phyloP scores from a whole-genome alignment of 2,888 invertebrate species.

The Calameuta pallipes region DNA sequence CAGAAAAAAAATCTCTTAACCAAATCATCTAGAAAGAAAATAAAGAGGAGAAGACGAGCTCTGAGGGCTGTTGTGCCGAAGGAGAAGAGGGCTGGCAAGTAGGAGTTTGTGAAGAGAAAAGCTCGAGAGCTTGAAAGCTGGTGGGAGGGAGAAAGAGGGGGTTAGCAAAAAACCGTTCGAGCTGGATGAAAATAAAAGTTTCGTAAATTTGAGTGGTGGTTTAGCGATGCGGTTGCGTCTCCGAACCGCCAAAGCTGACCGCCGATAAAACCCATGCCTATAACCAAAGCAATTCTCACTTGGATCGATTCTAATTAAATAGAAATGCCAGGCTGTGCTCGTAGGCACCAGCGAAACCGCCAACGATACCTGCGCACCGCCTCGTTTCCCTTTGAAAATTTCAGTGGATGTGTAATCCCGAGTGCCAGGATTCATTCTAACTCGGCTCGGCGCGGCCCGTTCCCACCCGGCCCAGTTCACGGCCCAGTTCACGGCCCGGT shows the following conservation, averaged over 20 bases:
- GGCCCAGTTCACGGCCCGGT: too few relatives aligned
- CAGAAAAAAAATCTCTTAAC: constrained; percentile 27
- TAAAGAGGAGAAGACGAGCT: not conserved
- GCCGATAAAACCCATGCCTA: constrained; percentile 42
- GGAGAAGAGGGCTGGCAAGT: constrained; percentile 23
- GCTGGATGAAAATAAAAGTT: constrained; percentile 41
- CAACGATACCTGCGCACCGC: constrained; percentile 1
- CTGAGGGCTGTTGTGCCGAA: constrained; percentile 11
- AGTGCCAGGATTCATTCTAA: too few relatives aligned
- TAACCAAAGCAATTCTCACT: constrained; percentile 45
- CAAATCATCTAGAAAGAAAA: constrained; percentile 21
- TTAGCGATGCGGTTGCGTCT: constrained; percentile 26
- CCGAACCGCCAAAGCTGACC: constrained; percentile 15
- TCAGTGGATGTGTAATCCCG: constrained; percentile 4
- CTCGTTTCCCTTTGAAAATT: constrained; percentile 4
- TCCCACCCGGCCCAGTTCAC: too few relatives aligned
- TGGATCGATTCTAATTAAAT: constrained; percentile 57
- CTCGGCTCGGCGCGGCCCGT: too few relatives aligned
- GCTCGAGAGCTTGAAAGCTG: not conserved
- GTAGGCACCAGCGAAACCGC: constrained; percentile 2
- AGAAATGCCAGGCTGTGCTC: constrained; percentile 39
- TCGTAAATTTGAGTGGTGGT: constrained; percentile 53
- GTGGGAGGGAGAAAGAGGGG: not conserved
- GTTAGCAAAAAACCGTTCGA: constrained; percentile 24
- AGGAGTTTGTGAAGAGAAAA: constrained; percentile 22